Evolutionary conservation across 30 jellyfish, hydroid and myxozoan species (phyloP), one percentile per base, ranked within the genome.

Genomic region (Nemopilema nomurai): DNA sequence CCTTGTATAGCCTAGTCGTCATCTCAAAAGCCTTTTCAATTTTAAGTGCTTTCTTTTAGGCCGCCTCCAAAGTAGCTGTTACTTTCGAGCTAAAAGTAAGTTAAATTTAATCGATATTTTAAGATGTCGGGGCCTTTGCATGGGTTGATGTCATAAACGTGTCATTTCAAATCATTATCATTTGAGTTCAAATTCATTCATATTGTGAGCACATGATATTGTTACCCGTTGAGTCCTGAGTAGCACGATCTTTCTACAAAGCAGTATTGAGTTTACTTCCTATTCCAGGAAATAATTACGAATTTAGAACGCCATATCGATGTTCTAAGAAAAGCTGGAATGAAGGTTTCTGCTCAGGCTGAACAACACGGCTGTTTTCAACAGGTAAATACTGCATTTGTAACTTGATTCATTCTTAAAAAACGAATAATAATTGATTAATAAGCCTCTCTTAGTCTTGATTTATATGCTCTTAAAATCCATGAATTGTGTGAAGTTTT

Each of bases 311-410:
- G 51, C 18, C 96, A 92, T 23, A 74, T 91, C 17, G 96, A 92
- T 53, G 81, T 92, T 21, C 84, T 92, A 9, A 91, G 91, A 33
- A 92, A 82, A 78, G 92, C 98, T 16, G 98, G 97, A 28, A 92
- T 92, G 98, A 92, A 92, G 51, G 91, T 92, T 1, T 92, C 98
- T 28, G 98, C 98, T 1, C 98, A 92, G 50, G 93, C 98, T 4
- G 98, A 92, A 26, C 98, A 92, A 65, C 98, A 92, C 70, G 98
- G 98, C 1, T 80, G 98, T 64, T 92, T 86, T 69, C 98, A 92
- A 51, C 96, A 92, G 80, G 98, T 92, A 71, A 27, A 79, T 52
- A 9, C 28, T 4, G n/a, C 20, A 26, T 26, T 53, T 24, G 28
- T 32, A 21, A 23, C 64, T 29, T 21, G 9, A 6, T 23, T 21